A percentile compares a stretch with the other conserved stretches of the same genome.
phyloP scores from a whole-genome alignment of 2,113 vertebrate genomes.

The Narcine bancroftii region DNA sequence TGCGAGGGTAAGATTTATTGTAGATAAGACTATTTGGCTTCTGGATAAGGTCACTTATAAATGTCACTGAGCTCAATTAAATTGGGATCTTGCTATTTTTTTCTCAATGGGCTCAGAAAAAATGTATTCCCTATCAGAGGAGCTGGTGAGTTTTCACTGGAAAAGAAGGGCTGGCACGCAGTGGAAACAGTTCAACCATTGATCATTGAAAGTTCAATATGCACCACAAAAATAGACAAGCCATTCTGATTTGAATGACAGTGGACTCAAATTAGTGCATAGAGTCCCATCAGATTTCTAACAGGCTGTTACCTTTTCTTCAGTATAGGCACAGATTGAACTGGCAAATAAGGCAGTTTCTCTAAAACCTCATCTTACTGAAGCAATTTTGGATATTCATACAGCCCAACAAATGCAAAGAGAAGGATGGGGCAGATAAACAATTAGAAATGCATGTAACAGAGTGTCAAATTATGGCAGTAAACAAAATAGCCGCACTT shows the following conservation, averaged over 20 bases:
- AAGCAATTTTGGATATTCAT: background rate
- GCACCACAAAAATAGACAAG: background rate
- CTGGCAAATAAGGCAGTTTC: background rate
- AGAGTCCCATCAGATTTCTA: background rate
- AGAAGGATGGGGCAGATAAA: background rate
- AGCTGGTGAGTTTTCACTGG: background rate
- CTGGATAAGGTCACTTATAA: background rate
- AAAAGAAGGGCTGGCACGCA: background rate
- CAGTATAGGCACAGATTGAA: background rate
- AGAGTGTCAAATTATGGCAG: background rate
- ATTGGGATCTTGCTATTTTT: background rate
- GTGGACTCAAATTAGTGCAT: background rate
- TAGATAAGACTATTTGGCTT: background rate
- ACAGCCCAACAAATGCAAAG: background rate
- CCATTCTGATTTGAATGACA: background rate
- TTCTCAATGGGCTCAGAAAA: background rate
- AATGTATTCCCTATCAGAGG: background rate
- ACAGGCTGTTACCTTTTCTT: background rate
- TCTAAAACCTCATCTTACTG: background rate
- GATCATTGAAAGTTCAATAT: background rate
- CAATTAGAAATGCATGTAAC: background rate
- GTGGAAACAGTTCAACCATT: background rate
- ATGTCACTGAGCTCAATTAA: background rate
- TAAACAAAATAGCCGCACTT: background rate
- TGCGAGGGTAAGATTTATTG: background rate